phyloP scores from a whole-genome alignment of 2,797 vertebrate species.

The Enteromius anoplus region DNA sequence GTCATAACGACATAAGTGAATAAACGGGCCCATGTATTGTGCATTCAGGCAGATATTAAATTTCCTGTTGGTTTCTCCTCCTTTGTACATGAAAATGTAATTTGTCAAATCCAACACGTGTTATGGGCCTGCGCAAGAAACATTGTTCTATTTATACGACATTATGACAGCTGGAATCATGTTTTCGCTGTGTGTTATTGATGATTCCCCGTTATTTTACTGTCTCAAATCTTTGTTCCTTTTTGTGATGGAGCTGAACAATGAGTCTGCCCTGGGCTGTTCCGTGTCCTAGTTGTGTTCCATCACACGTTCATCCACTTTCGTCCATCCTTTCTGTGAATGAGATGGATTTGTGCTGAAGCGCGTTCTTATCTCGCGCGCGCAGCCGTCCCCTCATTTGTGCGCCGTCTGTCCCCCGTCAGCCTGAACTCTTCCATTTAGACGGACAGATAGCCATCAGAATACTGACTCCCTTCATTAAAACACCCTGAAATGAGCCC shows the following conservation, averaged over 20 bases:
- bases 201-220: constrained; percentile 36
- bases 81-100: constrained; percentile 16
- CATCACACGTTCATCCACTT: constrained; percentile 14
- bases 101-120: constrained; percentile 35
- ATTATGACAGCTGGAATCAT: constrained; percentile 18
- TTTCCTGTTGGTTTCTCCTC: constrained; percentile 6
- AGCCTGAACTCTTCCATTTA: constrained; percentile 63
- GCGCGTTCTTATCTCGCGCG: constrained; percentile 52
- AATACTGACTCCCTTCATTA: constrained; percentile 78
- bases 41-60: constrained; percentile 23
- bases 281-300: constrained; percentile 45
- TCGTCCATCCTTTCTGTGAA: constrained; percentile 28
- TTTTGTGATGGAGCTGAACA: constrained; percentile 23
- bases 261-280: constrained; percentile 20
- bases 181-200: constrained; percentile 16
- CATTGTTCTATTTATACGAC: background rate
- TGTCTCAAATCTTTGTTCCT: background rate
- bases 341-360: constrained; percentile 45
- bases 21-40: background rate
- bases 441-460: constrained; percentile 79
- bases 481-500: constrained; percentile 62
- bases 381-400: constrained; percentile 49
- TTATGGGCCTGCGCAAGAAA: background rate
- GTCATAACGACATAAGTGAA: background rate
- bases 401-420: constrained; percentile 46